phyloP scores from a whole-genome alignment of 2,888 invertebrate species.

The Helicoverpa assulta region DNA sequence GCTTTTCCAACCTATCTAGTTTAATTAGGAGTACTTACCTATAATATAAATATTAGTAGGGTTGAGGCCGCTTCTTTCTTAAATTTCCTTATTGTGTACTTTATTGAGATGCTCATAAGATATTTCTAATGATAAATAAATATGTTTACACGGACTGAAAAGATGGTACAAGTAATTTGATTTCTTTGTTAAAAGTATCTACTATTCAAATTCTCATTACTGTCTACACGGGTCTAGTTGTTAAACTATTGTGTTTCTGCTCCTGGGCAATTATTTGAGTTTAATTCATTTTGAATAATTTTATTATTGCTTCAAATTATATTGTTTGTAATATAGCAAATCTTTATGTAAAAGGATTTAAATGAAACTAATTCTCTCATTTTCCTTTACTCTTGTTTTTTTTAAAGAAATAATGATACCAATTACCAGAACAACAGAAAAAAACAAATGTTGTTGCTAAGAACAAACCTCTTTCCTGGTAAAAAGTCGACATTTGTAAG shows the following conservation, averaged over 20 bases:
- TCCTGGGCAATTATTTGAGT: not conserved
- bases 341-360: not conserved
- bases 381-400: not conserved
- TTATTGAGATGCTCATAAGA: too few species aligned
- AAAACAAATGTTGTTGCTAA: not conserved
- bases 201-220: not conserved
- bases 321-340: not conserved
- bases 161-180: too few species aligned
- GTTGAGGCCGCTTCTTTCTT: too few species aligned
- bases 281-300: not conserved
- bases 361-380: not conserved
- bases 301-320: not conserved
- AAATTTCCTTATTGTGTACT: too few species aligned
- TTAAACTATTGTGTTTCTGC: not conserved
- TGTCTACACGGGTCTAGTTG: not conserved
- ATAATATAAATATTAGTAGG: too few species aligned
- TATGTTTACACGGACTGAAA: too few species aligned
- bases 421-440: not conserved
- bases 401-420: not conserved
- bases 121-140: too few species aligned
- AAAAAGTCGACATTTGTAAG: constrained; percentile 1
- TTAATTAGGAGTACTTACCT: too few species aligned
- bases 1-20: too few species aligned
- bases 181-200: not conserved
- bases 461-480: not conserved